Base-by-base conservation (phyloP, 2,113 vertebrate species). In the Gymnocephalus cernua region DNA sequence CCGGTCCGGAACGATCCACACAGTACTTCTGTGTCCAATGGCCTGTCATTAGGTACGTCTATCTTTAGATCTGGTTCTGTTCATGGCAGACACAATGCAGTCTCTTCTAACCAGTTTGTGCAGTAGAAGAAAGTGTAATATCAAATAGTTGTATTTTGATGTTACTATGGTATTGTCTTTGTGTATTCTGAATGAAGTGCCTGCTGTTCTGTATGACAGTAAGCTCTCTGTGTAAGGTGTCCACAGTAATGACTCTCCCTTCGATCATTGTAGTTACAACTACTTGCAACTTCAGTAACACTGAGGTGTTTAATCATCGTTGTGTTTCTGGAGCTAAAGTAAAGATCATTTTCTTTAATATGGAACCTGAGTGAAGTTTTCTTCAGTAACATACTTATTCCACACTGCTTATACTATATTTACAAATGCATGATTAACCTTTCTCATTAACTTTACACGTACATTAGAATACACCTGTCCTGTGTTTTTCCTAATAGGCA, bases 31-130 rank as follows among this genome's bases (percentile, higher is more conserved):
- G 91, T 97, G 48, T 94, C 96, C 93, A 99, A 98, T 1, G 97
- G 97, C 54, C 85, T 97, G 45, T 97, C 96, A 48, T 66, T 95
- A 88, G 97, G 98, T 99, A 94, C 38, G 10, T 41, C 38, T 41
- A 11, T 41, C 38, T 41, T 41, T 41, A 41, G 38, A 41, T 10
- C 38, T 2, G 10, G 38, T 41, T 48, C 27, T 67, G 3, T 21
- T 44, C 47, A 53, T 69, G 21, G 25, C 44, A 67, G 35, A 35
- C 19, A 77, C 27, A 38, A 41, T 50, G 8, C 18, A 45, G 14
- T 27, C 23, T 45, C 12, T 1, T 7, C 2, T 47, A 45, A 45
- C 35, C 68, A 56, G 19, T 41, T 27, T 58, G 41, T 8, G 1
- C 41, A 47, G 19, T 51, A 51, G 56, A 16, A 29, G 56, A 29